Conservation (phyloP, 2,797 vertebrate species). For the Halcyon leucocephala region DNA sequence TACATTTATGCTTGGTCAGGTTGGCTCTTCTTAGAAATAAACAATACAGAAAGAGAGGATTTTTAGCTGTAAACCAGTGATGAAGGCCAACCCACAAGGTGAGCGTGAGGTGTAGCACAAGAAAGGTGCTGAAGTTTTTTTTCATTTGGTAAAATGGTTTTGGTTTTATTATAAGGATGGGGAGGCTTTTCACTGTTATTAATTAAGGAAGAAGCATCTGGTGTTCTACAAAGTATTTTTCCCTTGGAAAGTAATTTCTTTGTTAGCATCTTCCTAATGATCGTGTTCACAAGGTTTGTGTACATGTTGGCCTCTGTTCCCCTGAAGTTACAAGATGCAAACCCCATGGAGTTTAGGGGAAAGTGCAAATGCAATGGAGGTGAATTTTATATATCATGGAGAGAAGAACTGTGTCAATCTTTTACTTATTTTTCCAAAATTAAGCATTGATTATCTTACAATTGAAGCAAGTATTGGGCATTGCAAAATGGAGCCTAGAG, state of each 20-base stretch:
- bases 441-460: neutral
- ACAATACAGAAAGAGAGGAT: neutral
- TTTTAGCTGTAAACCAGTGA: neutral
- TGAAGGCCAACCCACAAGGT: neutral
- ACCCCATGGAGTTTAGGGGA: neutral
- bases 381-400: neutral
- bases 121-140: neutral
- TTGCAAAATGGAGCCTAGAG: neutral
- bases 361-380: neutral
- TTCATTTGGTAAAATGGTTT: neutral
- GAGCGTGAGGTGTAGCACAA: neutral
- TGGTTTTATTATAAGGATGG: neutral
- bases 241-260: neutral
- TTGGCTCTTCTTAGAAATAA: neutral
- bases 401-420: neutral
- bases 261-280: neutral
- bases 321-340: neutral
- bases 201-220: constrained; percentile 5
- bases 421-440: neutral
- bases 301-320: neutral
- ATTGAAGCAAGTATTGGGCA: neutral
- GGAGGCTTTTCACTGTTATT: neutral
- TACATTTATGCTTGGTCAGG: neutral
- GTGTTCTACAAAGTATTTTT: neutral
- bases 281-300: neutral